Conservation (phyloP, 2,797 vertebrate genomes). For the Brachyalestes nurse region DNA sequence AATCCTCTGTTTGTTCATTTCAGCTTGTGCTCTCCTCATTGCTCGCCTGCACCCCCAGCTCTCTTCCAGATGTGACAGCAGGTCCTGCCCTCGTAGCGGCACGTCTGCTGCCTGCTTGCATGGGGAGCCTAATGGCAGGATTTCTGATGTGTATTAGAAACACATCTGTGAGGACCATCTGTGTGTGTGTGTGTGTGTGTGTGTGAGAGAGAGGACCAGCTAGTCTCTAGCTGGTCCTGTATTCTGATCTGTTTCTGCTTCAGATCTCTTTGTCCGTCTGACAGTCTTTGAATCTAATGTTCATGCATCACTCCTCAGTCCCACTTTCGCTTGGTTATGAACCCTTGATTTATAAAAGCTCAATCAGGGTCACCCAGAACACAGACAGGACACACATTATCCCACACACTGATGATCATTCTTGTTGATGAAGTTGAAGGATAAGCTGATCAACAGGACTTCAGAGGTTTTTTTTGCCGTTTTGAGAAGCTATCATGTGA, state of each 20-base stretch:
- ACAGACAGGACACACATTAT: no score
- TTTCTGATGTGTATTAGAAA: neutral
- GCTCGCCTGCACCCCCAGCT: neutral
- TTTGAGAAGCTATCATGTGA: no score
- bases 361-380: no score
- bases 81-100: neutral
- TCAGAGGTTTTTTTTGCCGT: no score
- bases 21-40: neutral
- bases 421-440: no score
- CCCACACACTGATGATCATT: no score
- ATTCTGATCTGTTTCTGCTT: neutral
- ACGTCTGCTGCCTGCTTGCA: neutral
- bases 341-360: no score
- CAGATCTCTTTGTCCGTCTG: neutral
- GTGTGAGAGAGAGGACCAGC: neutral
- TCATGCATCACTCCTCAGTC: neutral
- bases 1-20: neutral
- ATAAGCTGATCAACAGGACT: no score
- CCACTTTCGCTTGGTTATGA: neutral
- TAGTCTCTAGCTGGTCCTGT: no score
- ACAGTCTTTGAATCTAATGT: neutral
- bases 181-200: neutral
- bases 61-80: constrained; percentile 7
- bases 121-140: neutral
- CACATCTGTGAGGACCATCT: neutral